A percentile compares a stretch with the other conserved stretches of the same genome.
Evolutionary conservation across 2,113 vertebrate genomes (phyloP).

Genomic region (Ceyx margarethae): DNA sequence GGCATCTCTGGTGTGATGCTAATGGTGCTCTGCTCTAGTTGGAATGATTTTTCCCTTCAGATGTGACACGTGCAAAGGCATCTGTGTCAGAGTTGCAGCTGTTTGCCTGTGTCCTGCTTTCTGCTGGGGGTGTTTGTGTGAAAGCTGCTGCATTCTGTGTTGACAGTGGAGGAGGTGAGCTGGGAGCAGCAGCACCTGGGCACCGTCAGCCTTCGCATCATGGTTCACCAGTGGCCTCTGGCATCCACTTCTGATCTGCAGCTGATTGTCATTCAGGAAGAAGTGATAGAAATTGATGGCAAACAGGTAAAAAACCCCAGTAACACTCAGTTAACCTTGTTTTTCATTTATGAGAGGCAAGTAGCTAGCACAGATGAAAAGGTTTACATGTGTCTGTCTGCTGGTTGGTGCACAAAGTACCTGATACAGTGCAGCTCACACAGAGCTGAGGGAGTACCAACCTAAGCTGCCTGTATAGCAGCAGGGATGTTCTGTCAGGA

Average conservation of each 20-base stretch:
- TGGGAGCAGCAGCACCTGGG: conserved; percentile 76
- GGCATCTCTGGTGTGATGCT: neutral
- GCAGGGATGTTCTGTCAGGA: neutral
- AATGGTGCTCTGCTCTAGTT: neutral
- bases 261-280: conserved; percentile 86
- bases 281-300: conserved; percentile 89
- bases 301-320: conserved; percentile 75
- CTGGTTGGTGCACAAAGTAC: neutral
- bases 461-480: neutral
- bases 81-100: neutral
- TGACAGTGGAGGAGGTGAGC: conserved; percentile 78
- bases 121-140: neutral
- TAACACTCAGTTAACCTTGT: neutral
- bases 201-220: conserved; percentile 83
- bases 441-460: neutral
- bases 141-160: neutral
- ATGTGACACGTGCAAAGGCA: neutral
- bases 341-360: neutral
- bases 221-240: conserved; percentile 86
- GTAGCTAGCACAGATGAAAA: neutral
- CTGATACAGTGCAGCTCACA: neutral
- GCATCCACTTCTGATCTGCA: conserved; percentile 81
- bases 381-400: neutral
- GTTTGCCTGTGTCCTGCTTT: neutral
- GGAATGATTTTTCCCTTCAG: neutral